phyloP scores from a whole-genome alignment of 1,140 invertebrate species.

The Radopholus similis region DNA sequence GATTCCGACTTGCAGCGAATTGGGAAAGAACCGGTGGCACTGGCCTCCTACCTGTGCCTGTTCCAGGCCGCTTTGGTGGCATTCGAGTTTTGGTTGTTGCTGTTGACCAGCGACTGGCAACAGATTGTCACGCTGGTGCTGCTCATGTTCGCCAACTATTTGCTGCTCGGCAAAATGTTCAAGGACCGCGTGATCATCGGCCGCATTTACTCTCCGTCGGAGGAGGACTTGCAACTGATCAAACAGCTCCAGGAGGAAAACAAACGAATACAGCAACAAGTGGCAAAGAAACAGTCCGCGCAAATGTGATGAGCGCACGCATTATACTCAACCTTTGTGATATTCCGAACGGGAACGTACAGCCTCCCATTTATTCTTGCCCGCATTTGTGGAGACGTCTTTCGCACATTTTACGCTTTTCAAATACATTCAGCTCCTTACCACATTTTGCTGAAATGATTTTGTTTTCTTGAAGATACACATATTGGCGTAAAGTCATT shows the following conservation, averaged over 20 bases:
- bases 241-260: slow-evolving; percentile 36
- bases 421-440: not conserved
- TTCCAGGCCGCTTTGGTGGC: slow-evolving; percentile 65
- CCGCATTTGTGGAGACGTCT: slow-evolving; percentile 1
- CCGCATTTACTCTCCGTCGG: slow-evolving; percentile 52
- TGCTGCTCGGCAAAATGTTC: slow-evolving; percentile 80
- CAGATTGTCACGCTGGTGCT: slow-evolving; percentile 79
- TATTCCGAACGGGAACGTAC: not conserved
- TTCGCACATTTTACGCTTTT: not conserved
- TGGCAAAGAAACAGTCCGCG: not conserved
- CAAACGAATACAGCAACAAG: not conserved
- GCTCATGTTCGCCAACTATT: slow-evolving; percentile 82
- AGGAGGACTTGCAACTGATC: slow-evolving; percentile 44
- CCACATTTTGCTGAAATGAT: no score
- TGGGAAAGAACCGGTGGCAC: slow-evolving; percentile 78
- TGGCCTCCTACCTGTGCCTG: slow-evolving; percentile 72
- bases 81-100: slow-evolving; percentile 73
- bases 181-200: slow-evolving; percentile 79
- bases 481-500: slow-evolving; percentile 1
- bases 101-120: slow-evolving; percentile 80
- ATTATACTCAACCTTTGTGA: not conserved
- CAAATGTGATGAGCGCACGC: not conserved
- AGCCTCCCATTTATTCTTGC: slow-evolving; percentile 4
- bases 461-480: slow-evolving; percentile 3
- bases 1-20: slow-evolving; percentile 68